These are phyloP conservation scores for Stictocephala bisonia DNA, from an alignment of 2,888 invertebrate genomes.

Conservation along the genomic window DNA sequence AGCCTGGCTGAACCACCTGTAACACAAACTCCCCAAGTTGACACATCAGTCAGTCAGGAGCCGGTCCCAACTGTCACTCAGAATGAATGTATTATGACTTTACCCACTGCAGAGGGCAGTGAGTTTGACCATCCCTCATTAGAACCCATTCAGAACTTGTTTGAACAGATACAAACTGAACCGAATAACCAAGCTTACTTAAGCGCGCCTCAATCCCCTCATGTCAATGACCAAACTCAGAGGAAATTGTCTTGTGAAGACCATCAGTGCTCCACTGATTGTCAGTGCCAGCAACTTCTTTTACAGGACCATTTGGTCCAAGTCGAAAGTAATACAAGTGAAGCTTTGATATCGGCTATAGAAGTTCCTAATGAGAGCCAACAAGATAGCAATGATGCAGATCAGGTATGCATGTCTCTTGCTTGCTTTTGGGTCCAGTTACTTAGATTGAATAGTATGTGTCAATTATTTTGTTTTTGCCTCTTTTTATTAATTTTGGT, in stretches of 20 bases:
- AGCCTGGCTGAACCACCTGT: not conserved
- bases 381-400: conserved; percentile 53
- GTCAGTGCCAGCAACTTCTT: conserved; percentile 23
- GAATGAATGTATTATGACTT: too few relatives aligned
- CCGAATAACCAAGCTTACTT: conserved; percentile 25
- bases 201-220: conserved; percentile 22
- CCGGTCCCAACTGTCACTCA: too few relatives aligned
- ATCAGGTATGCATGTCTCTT: conserved; percentile 36
- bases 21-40: not conserved
- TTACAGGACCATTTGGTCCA: conserved; percentile 11
- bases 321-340: conserved; percentile 28
- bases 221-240: conserved; percentile 14
- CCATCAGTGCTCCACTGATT: conserved; percentile 27
- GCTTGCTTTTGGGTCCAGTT: too few relatives aligned
- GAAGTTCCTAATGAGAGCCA: conserved; percentile 24
- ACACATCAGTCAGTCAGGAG: too few relatives aligned
- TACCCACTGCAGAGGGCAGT: too few relatives aligned
- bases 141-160: conserved; percentile 12
- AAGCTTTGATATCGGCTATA: not conserved
- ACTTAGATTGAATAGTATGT: too few relatives aligned
- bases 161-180: too few relatives aligned
- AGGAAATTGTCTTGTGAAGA: conserved; percentile 39
- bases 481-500: too few relatives aligned
- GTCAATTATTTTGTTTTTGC: too few relatives aligned
- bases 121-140: not conserved